Evolutionary conservation across 2,888 invertebrate species (phyloP).

Genomic region (Hypomecis punctinalis): DNA sequence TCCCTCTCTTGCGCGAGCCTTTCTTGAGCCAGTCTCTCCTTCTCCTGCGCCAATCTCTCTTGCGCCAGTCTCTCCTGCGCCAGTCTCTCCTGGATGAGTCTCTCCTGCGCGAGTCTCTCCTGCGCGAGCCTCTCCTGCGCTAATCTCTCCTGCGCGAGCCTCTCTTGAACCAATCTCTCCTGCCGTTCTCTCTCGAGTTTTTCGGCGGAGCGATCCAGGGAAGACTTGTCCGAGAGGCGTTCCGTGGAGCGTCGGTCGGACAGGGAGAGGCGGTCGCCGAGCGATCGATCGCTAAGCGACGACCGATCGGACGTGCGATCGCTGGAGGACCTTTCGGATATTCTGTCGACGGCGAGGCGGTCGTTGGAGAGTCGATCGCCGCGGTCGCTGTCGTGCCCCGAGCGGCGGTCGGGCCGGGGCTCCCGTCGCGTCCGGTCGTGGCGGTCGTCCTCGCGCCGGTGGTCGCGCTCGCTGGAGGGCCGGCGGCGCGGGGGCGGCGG

Average conservation of each 20-base stretch:
- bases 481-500: slow-evolving; percentile 56
- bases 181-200: slow-evolving; percentile 37
- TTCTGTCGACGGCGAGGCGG: slow-evolving; percentile 40
- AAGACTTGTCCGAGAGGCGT: slow-evolving; percentile 42
- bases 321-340: slow-evolving; percentile 37
- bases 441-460: slow-evolving; percentile 59
- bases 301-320: slow-evolving; percentile 35
- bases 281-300: slow-evolving; percentile 47
- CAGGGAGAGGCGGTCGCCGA: slow-evolving; percentile 50
- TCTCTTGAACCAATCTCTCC: slow-evolving; percentile 5
- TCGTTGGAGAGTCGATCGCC: slow-evolving; percentile 29
- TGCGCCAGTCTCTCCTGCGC: slow-evolving; percentile 10
- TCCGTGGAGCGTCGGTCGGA: slow-evolving; percentile 51
- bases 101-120: slow-evolving; percentile 13
- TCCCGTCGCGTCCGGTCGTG: slow-evolving; percentile 53
- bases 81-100: slow-evolving; percentile 9
- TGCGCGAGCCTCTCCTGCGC: slow-evolving; percentile 10
- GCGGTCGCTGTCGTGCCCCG: slow-evolving; percentile 32
- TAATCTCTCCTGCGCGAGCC: neutral
- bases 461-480: slow-evolving; percentile 55
- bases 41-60: slow-evolving; percentile 10
- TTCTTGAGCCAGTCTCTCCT: slow-evolving; percentile 13
- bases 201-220: slow-evolving; percentile 57
- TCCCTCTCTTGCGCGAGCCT: slow-evolving; percentile 15
- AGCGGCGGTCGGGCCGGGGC: slow-evolving; percentile 50